Evolutionary conservation across 1,140 invertebrate genomes (phyloP).

Genomic region (Scaptomyza montana): DNA sequence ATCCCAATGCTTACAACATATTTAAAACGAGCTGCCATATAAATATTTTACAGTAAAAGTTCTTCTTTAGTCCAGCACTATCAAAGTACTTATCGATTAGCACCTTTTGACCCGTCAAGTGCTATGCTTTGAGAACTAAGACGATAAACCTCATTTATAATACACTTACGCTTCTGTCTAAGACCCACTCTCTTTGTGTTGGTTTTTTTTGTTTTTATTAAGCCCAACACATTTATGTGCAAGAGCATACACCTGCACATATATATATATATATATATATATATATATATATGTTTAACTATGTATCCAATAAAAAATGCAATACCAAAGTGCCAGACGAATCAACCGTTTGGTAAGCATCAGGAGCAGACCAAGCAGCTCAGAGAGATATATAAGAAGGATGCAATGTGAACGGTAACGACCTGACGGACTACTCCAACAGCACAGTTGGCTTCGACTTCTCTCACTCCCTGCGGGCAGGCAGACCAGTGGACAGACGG

Average conservation of each 20-base stretch:
- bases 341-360: slow-evolving; percentile 19
- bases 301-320: slow-evolving; percentile 75
- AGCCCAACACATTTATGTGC: slow-evolving; percentile 9
- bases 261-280: neutral
- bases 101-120: no score
- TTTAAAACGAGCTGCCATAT: neutral
- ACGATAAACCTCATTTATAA: neutral
- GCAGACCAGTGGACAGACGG: neutral
- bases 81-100: neutral
- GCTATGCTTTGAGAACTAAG: neutral
- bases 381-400: neutral
- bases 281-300: neutral
- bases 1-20: no score
- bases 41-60: neutral
- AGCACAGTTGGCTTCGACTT: neutral
- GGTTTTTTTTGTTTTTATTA: neutral
- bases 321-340: slow-evolving; percentile 56
- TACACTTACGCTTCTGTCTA: no score
- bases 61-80: no score
- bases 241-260: slow-evolving; percentile 8
- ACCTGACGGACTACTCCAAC: slow-evolving; percentile 20
- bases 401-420: slow-evolving; percentile 16
- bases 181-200: neutral
- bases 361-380: slow-evolving; percentile 2
- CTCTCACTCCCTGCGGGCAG: neutral